phyloP scores from a whole-genome alignment of 2,888 invertebrate genomes.

The Macrosiphum euphorbiae region DNA sequence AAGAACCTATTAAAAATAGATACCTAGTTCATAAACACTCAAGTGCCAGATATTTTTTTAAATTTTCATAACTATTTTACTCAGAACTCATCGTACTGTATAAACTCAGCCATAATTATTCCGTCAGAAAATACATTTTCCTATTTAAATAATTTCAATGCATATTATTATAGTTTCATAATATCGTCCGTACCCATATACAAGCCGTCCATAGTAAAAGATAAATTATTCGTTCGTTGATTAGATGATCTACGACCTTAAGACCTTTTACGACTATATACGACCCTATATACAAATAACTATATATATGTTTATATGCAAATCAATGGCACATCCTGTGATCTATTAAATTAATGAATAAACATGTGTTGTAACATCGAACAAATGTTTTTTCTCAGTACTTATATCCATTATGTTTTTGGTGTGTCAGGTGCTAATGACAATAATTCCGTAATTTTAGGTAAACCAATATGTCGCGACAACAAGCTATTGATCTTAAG shows the following conservation, averaged over 20 bases:
- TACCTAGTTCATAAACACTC: not conserved
- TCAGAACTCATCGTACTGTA: not conserved
- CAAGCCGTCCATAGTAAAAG: not conserved
- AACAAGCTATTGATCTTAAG: constrained; percentile 61
- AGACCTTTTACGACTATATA: constrained; percentile 5
- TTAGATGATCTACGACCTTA: constrained; percentile 54
- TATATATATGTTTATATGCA: constrained; percentile 27
- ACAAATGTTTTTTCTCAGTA: constrained; percentile 8
- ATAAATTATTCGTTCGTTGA: constrained; percentile 48
- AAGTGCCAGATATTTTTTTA: not conserved
- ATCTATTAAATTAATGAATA: constrained; percentile 38
- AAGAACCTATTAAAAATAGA: not conserved
- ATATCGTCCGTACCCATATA: not conserved
- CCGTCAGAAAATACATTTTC: not conserved
- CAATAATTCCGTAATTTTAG: not conserved
- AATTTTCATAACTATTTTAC: not conserved
- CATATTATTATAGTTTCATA: not conserved
- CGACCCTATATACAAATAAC: not conserved
- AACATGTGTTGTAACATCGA: not conserved
- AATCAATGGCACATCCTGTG: constrained; percentile 59
- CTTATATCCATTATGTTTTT: not conserved
- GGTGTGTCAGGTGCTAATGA: not conserved
- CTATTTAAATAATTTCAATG: constrained; percentile 41
- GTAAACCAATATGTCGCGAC: constrained; percentile 54
- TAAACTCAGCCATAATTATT: not conserved